Percentiles rank a stretch among this genome's conserved stretches.
These are phyloP conservation scores for Disparrhopalites patrizii DNA, from an alignment of 2,888 invertebrate genomes.

Conservation along the genomic window DNA sequence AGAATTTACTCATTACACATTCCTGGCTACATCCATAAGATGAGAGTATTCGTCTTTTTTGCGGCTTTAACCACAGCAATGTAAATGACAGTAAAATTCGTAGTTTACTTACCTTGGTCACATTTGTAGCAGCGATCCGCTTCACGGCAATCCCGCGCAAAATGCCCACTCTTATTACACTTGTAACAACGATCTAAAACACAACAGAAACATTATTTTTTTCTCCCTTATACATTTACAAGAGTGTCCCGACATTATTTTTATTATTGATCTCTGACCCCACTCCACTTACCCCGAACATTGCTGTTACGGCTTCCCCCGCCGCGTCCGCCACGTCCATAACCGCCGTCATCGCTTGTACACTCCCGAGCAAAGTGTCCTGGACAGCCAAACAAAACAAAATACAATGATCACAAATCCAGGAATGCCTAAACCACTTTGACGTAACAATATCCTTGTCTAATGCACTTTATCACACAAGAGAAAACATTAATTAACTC, in stretches of 20 bases:
- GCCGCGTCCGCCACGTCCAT: slow-evolving; percentile 13
- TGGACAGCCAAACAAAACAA: background rate
- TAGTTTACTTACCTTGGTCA: slow-evolving; percentile 23
- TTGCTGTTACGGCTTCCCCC: slow-evolving; percentile 17
- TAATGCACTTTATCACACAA: too few species aligned
- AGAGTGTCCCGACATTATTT: too few species aligned
- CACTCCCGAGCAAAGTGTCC: slow-evolving; percentile 29
- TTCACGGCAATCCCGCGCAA: slow-evolving; percentile 29
- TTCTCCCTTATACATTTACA: background rate
- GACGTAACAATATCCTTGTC: too few species aligned
- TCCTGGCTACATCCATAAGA: too few species aligned
- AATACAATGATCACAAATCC: background rate
- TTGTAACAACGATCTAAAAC: slow-evolving; percentile 27
- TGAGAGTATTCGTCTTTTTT: too few species aligned
- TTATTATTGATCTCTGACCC: too few species aligned
- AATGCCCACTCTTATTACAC: slow-evolving; percentile 30
- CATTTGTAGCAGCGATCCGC: slow-evolving; percentile 29
- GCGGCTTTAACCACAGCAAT: too few species aligned
- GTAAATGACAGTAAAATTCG: too few species aligned
- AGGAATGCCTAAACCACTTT: background rate
- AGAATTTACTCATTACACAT: too few species aligned
- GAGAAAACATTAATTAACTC: background rate
- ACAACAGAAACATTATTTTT: background rate
- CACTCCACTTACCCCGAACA: slow-evolving; percentile 16
- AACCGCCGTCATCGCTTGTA: slow-evolving; percentile 22